These are phyloP conservation scores for Coelopa frigida DNA, from an alignment of 1,140 invertebrate species.

Conservation along the genomic window DNA sequence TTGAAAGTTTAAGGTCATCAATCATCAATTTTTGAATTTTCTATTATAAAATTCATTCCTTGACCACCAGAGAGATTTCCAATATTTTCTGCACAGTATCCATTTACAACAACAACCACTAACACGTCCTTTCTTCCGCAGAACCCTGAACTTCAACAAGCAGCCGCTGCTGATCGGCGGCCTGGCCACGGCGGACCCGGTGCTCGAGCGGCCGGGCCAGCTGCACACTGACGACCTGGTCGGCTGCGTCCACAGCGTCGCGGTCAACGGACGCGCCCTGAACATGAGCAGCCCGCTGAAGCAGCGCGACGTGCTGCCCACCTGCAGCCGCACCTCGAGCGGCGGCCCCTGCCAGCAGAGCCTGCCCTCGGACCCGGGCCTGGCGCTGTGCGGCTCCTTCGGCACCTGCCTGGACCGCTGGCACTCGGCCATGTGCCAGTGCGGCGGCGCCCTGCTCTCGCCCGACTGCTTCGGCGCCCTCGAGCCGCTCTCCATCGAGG, in stretches of 20 bases:
- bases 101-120: too few relatives aligned
- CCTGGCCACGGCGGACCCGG: conserved; percentile 69
- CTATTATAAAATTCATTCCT: not conserved
- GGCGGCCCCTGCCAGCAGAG: conserved; percentile 53
- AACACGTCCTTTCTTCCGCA: conserved; percentile 32
- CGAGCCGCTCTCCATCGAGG: conserved; percentile 68
- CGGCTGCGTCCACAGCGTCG: conserved; percentile 85
- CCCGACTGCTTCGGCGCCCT: conserved; percentile 72
- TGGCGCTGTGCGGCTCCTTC: conserved; percentile 55
- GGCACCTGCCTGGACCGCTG: conserved; percentile 77
- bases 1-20: not conserved
- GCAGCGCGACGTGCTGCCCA: conserved; percentile 62
- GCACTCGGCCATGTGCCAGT: conserved; percentile 64
- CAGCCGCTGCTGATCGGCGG: conserved; percentile 82
- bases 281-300: conserved; percentile 71
- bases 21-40: too few relatives aligned
- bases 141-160: conserved; percentile 87
- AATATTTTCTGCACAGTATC: not conserved
- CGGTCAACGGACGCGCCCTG: conserved; percentile 72
- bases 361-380: conserved; percentile 39
- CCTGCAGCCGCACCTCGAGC: conserved; percentile 60
- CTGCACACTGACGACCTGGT: conserved; percentile 86
- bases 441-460: conserved; percentile 61
- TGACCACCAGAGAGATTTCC: not conserved
- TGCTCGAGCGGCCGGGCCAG: conserved; percentile 79